Evolutionary conservation across 2,113 vertebrate genomes (phyloP), one percentile per base, ranked within the genome.

Genomic region (Eolophus roseicapilla): DNA sequence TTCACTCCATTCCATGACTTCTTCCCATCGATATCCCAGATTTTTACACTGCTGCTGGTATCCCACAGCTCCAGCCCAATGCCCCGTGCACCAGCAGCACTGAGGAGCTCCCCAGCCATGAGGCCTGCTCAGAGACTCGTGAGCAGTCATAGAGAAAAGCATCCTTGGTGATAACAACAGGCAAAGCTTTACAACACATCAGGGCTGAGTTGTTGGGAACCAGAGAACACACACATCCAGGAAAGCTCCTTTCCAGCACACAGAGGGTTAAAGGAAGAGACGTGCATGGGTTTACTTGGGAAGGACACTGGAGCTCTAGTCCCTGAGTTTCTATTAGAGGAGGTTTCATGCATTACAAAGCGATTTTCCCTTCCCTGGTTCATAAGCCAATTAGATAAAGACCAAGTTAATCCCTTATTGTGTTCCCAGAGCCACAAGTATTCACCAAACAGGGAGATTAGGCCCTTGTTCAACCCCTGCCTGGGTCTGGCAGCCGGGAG

Each of bases 371-470:
- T 95, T 96, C 90, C 91, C 86, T 88, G n/a, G 47, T 79, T 87
- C 94, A 86, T 92, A 97, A 97, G 19, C 95, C 91, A 92, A 97
- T 96, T 96, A 97, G 91, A 93, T 78, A 93, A 96, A 97, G 88
- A 96, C 89, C 91, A 77, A 79, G 93, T 87, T 97, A 97, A 97
- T 95, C 95, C 88, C 41, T 77, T 49, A 79, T 37, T 92, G 94
- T 93, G 92, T 64, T 75, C 87, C 49, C 79, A 85, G 77, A 79
- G 83, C 88, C 90, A 60, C 75, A 27, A 69, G 94, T 3, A 88
- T 88, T 47, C 82, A 88, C 95, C 92, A 97, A 97, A 97, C 94
- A 96, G 67, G 1, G 85, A 25, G 95, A 89, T 97, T 90, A 96
- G 80, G 8, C 52, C 17, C 0, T 49, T 9, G 27, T 44, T 64